Evolutionary conservation across 1,140 invertebrate genomes (phyloP), one percentile per base, ranked within the genome.

Genomic region (Trachymyrmex septentrionalis): DNA sequence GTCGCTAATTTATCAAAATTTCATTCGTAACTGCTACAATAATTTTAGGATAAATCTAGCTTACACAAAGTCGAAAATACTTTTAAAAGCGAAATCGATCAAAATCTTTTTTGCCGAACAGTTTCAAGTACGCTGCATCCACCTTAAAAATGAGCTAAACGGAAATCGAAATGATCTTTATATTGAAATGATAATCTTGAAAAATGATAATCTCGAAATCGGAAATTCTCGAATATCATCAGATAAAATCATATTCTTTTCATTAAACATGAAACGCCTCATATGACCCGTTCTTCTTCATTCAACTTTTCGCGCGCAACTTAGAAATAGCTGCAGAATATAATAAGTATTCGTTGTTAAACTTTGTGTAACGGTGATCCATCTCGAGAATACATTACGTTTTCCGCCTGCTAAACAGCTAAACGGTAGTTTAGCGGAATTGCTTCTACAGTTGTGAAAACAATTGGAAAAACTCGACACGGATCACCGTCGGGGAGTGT

Each of bases 281-380:
- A 12, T 21, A 48, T 3, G 12, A 44, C 19, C 50, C 57, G 53
- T 63, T 81, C 19, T n/a, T 34, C 71, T 24, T 78, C 64, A 24
- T 61, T 87, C 44, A 50, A 76, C 50, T n/a, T 24, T 78, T 30
- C 59, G 50, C 48, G 34, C 44, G 64, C n/a, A 67, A 77, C 80
- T 94, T 95, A 94, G 94, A 95, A 94, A 95, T 95, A 95, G 88
- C 94, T 95, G 94, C 94, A 95, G 89, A 87, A 81, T 90, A 71
- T 88, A 87, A 61, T 87, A 85, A 73, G 57, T 59, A 84, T 84
- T 61, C n/a, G 19, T 61, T 84, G 80, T 73, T 84, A 50, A 84
- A 82, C 19, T 48, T 84, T 34, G 27, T 73, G 19, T 27, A 71
- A 6, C 69, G 69, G 80, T 84, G 80, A 84, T 84, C 69, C 69